phyloP scores from a whole-genome alignment of 2,797 vertebrate genomes.

The Muscicapa comitata region DNA sequence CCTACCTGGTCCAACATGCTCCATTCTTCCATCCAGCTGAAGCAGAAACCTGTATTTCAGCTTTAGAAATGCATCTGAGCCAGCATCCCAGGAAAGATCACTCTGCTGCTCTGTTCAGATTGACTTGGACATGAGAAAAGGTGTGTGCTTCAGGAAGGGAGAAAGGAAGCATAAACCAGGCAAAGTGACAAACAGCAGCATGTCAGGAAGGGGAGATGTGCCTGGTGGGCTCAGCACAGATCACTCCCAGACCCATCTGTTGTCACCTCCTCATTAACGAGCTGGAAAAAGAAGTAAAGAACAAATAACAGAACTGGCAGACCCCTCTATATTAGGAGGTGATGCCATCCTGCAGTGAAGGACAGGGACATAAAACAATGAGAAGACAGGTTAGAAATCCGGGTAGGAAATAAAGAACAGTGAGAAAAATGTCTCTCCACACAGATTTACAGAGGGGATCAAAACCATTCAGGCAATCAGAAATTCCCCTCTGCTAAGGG shows the following conservation, averaged over 20 bases:
- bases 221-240: not conserved
- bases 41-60: not conserved
- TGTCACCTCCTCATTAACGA: constrained; percentile 31
- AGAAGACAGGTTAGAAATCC: constrained; percentile 24
- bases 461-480: not conserved
- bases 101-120: not conserved
- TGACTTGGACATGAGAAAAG: not conserved
- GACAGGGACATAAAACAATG: constrained; percentile 46
- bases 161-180: constrained; percentile 10
- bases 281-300: constrained; percentile 22
- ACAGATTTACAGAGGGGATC: constrained; percentile 17
- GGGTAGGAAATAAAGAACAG: not conserved
- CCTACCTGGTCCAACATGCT: not conserved
- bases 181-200: not conserved
- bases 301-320: constrained; percentile 23
- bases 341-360: constrained; percentile 29
- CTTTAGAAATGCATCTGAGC: not conserved
- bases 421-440: not conserved
- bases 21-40: not conserved
- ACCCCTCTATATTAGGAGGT: not conserved
- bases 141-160: not conserved
- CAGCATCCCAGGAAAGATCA: not conserved
- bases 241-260: not conserved
- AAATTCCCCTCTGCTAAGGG: not conserved
- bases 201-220: not conserved